A percentile compares a stretch with the other conserved stretches of the same genome.
phyloP scores from a whole-genome alignment of 1,140 invertebrate genomes.

The Liolophura sinensis region DNA sequence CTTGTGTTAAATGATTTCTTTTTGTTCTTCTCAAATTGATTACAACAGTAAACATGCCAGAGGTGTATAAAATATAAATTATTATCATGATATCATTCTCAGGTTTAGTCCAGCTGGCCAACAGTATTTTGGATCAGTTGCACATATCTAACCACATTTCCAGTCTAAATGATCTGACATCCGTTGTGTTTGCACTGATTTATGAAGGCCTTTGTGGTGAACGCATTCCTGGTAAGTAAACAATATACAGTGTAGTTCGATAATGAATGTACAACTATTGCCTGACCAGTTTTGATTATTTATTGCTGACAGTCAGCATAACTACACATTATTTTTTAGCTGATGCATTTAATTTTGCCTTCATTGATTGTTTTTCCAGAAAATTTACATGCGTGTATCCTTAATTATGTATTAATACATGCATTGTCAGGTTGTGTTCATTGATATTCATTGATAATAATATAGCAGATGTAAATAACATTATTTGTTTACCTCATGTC shows the following conservation, averaged over 20 bases:
- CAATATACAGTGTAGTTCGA: not conserved
- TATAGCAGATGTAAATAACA: not conserved
- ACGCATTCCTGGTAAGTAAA: slow-evolving; percentile 41
- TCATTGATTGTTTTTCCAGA: not conserved
- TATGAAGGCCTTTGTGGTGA: slow-evolving; percentile 56
- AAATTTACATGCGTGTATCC: not conserved
- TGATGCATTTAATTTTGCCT: too few relatives aligned
- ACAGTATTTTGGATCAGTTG: slow-evolving; percentile 44
- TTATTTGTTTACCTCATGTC: not conserved
- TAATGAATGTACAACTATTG: not conserved
- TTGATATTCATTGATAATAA: too few relatives aligned
- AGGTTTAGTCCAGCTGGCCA: slow-evolving; percentile 43
- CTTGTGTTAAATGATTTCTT: too few relatives aligned
- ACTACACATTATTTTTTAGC: not conserved
- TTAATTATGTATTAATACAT: too few relatives aligned
- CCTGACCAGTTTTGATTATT: not conserved
- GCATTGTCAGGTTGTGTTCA: too few relatives aligned
- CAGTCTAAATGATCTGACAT: slow-evolving; percentile 40
- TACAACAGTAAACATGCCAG: too few relatives aligned
- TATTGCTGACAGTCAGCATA: not conserved
- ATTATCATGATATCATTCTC: slow-evolving; percentile 8
- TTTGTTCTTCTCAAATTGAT: too few relatives aligned
- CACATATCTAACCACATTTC: slow-evolving; percentile 34
- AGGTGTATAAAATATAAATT: too few relatives aligned
- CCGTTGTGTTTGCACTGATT: slow-evolving; percentile 46